phyloP scores from a whole-genome alignment of 1,140 invertebrate genomes.

The Mizuhopecten yessoensis region DNA sequence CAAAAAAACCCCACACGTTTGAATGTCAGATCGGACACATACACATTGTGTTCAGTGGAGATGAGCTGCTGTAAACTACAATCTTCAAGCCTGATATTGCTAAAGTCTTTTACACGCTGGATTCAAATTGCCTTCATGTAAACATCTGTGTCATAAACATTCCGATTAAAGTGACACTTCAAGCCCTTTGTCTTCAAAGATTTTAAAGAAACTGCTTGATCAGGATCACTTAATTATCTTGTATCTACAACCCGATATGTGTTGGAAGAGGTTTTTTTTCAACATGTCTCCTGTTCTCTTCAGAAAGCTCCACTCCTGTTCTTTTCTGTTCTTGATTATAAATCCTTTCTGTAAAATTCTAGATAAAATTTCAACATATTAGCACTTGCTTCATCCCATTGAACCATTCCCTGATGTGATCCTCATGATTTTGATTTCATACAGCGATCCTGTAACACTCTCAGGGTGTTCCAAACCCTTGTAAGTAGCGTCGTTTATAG shows the following conservation, averaged over 20 bases:
- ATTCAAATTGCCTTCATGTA: slow-evolving; percentile 14
- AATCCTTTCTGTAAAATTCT: neutral
- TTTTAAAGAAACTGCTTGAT: neutral
- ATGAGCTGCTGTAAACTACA: neutral
- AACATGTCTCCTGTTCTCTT: neutral
- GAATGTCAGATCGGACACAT: slow-evolving; percentile 6
- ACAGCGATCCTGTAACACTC: too few species aligned
- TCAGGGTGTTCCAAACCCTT: slow-evolving; percentile 5
- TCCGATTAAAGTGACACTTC: neutral
- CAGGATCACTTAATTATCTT: neutral
- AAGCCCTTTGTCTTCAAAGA: neutral
- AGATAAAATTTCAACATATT: too few species aligned
- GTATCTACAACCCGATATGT: too few species aligned
- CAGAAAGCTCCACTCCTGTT: neutral
- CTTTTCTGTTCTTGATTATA: neutral
- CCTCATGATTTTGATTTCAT: neutral
- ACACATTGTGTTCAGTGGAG: neutral
- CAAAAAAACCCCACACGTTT: neutral
- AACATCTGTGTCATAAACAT: neutral
- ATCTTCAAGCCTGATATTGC: neutral
- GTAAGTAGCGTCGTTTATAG: neutral
- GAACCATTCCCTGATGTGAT: neutral
- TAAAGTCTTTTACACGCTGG: neutral
- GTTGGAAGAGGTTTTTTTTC: neutral
- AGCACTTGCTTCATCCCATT: neutral